A percentile compares a stretch with the other conserved stretches of the same genome.
Conservation (phyloP, 37 sponge, comb jelly and placozoan genomes). For the Ianthella basta region DNA sequence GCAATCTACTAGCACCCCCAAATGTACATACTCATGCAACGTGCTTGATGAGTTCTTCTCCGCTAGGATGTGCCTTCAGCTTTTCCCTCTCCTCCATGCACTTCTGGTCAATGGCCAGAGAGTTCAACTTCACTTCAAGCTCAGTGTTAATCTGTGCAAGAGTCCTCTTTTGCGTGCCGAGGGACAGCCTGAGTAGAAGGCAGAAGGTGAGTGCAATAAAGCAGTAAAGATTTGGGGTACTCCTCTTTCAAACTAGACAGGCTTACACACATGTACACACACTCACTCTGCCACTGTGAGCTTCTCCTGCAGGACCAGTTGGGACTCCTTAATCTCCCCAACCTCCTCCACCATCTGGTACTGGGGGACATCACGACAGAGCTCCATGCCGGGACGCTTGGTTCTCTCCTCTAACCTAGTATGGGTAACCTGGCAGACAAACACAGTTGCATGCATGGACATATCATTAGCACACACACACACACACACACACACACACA, state of each 20-base stretch:
- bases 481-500: not conserved
- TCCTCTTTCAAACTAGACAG: too few relatives aligned
- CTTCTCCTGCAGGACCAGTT: conserved; percentile 74
- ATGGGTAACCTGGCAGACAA: conserved; percentile 69
- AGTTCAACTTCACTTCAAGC: conserved; percentile 76
- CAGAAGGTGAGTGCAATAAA: not conserved
- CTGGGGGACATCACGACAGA: conserved; percentile 88
- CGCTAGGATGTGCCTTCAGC: conserved; percentile 19
- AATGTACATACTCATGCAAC: too few relatives aligned
- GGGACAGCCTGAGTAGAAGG: conserved; percentile 54
- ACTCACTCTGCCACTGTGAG: conserved; percentile 76
- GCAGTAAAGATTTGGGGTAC: not conserved
- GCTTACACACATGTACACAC: not conserved
- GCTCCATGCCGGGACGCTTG: conserved; percentile 89
- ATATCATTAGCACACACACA: not conserved
- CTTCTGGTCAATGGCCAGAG: conserved; percentile 77
- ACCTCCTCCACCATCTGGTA: conserved; percentile 86
- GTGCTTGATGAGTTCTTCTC: conserved; percentile 24
- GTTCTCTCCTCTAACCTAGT: conserved; percentile 92
- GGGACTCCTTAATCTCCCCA: conserved; percentile 69
- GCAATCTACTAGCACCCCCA: too few relatives aligned
- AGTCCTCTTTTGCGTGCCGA: conserved; percentile 77
- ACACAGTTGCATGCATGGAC: not conserved
- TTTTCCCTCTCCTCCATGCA: conserved; percentile 63
- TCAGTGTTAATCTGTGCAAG: conserved; percentile 77